Base-by-base conservation (phyloP, 2,888 invertebrate species). In the Acrobeloides nanus region DNA sequence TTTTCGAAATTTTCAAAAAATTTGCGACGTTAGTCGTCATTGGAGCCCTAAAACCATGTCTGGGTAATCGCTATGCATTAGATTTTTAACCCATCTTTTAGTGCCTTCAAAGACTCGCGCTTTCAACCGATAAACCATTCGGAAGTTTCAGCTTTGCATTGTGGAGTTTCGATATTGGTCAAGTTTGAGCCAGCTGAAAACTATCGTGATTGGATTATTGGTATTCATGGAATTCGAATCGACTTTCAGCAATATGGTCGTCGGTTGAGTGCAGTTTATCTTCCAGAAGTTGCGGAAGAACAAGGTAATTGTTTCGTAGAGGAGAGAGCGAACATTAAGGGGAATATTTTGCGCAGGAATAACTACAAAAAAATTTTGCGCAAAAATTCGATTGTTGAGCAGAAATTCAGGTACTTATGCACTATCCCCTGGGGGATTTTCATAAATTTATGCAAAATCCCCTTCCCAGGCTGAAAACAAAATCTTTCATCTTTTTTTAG, bases 261-360 rank as follows among this genome's bases (percentile, higher is more conserved):
- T 7, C 21, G 47, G 75, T 83, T 89, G 73, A 92, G 90, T 60
- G 95, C 97, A 73, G 99, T 97, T 59, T 99, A 93, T 78, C 81
- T 97, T 76, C 97, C 97, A 44, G 89, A 95, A 80, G 93, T 97
- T 64, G 92, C 95, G 62, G 83, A 84, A 45, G 95, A 97, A 77
- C 95, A 97, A 84, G 95, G 92, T 88, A 33, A 49, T n/a, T 15
- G 18, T 48, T 49, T 29, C n/a, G 3, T 52, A n/a, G 38, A 48
- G 17, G 34, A 8, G 12, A 41, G 21, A 7, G 8, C 18, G 4
- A 50, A 4, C 4, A 4, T 40, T 12, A 41, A n/a, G n/a, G n/a
- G 6, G 49, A 8, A 5, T 54, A 20, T 59, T 56, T 18, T 27
- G 7, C 12, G 7, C 20, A 50, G 1, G 12, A 2, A n/a, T 20